Base-by-base conservation (phyloP, 92 coral and sea anemone species). In the Scolanthus callimorphus region DNA sequence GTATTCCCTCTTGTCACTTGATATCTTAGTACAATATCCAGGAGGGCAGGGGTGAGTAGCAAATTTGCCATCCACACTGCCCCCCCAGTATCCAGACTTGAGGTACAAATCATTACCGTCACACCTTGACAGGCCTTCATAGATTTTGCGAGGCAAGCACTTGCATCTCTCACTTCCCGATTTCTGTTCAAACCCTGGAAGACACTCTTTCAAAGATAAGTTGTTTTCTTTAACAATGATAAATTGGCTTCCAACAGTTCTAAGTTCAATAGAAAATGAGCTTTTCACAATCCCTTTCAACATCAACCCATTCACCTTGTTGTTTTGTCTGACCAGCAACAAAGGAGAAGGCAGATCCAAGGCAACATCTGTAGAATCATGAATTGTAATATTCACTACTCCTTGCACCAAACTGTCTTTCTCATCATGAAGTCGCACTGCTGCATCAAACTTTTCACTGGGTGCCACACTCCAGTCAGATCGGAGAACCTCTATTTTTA, bases 81-180 rank as follows among this genome's bases (percentile, higher is more conserved):
- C 97, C 2, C 82, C 97, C 97, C 97, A 89, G 63, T 75, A 80
- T 23, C 97, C 97, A 34, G 70, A 65, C 31, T 69, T 83, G 11
- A 89, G 48, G 51, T 65, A 80, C 25, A 89, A 80, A 43, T 60
- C 46, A 39, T 61, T 75, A 15, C 71, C 57, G 47, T 89, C 85
- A 54, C 97, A 89, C 19, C 70, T 44, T 1, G 65, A 44, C 25
- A 89, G 71, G n/a, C 95, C 92, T 0, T 27, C 27, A 19, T 46
- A 11, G 12, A 55, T 67, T 17, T 25, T 39, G 12, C 67, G 21
- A 38, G 74, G 51, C 62, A 79, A 52, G 41, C 91, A 86, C 1
- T 28, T 50, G 52, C 98, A 92, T 22, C 60, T 21, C 11, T 62
- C 66, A 2, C 48, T 60, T 13, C 48, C 59, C 41, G 23, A 37